Evolutionary conservation across 2,797 vertebrate species (phyloP).

Genomic region (Pogoniulus pusillus): DNA sequence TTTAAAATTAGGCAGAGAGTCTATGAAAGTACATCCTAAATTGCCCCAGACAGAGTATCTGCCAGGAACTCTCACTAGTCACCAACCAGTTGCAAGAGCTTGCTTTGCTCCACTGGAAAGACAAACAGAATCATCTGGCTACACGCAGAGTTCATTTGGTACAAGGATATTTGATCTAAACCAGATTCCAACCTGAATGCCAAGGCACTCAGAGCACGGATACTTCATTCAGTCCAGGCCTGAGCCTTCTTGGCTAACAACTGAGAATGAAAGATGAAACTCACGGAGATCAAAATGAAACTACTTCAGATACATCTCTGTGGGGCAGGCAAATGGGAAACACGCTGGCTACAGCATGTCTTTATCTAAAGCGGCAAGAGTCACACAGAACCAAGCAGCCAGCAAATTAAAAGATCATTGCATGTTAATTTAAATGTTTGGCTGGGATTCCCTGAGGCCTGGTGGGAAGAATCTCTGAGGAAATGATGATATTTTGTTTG

Average conservation of each 20-base stretch:
- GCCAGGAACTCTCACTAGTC: not conserved
- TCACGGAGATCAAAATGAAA: not conserved
- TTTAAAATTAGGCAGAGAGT: not conserved
- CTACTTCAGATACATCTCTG: not conserved
- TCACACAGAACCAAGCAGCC: not conserved
- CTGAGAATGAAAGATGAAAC: not conserved
- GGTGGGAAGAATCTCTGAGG: not conserved
- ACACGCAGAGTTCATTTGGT: not conserved
- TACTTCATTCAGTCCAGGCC: not conserved
- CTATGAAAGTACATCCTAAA: not conserved
- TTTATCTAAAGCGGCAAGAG: not conserved
- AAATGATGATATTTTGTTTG: not conserved
- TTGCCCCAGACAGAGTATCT: not conserved
- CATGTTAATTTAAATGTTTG: not conserved
- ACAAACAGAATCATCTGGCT: not conserved
- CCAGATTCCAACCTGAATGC: not conserved
- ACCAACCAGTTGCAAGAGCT: not conserved
- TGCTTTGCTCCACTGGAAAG: not conserved
- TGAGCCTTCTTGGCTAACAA: not conserved
- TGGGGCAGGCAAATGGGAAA: not conserved
- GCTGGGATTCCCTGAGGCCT: not conserved
- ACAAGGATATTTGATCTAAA: not conserved
- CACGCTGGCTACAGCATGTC: not conserved
- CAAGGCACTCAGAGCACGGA: not conserved
- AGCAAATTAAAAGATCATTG: conserved; percentile 27